Evolutionary conservation across 1,140 invertebrate genomes (phyloP).

Genomic region (Temnothorax curvispinosus): DNA sequence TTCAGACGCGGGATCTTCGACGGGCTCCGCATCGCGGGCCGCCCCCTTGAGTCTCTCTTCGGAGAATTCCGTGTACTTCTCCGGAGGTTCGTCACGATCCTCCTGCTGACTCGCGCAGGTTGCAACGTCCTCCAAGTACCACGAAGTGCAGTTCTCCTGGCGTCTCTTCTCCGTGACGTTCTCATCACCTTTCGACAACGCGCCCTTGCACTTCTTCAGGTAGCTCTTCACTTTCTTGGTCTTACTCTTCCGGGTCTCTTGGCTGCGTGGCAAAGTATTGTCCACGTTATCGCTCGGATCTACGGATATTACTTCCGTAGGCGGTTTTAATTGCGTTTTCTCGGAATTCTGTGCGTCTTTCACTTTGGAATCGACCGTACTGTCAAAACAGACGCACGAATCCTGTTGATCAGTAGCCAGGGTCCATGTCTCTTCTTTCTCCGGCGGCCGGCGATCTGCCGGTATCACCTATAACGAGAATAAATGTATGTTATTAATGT

Average conservation of each 20-base stretch:
- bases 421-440: conserved; percentile 83
- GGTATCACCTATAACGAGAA: conserved; percentile 81
- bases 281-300: conserved; percentile 62
- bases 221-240: conserved; percentile 85
- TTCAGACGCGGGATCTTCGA: conserved; percentile 1
- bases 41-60: conserved; percentile 45
- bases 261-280: conserved; percentile 71
- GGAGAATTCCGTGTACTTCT: conserved; percentile 56
- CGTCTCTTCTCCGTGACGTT: conserved; percentile 76
- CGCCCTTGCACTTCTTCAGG: conserved; percentile 84
- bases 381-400: conserved; percentile 33
- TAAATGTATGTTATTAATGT: neutral
- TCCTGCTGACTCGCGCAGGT: conserved; percentile 40
- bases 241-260: conserved; percentile 84
- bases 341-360: conserved; percentile 36
- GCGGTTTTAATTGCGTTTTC: conserved; percentile 49
- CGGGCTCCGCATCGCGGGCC: conserved; percentile 39
- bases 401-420: conserved; percentile 70
- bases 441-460: conserved; percentile 79
- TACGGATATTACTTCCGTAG: neutral
- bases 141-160: conserved; percentile 77
- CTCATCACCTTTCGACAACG: conserved; percentile 80
- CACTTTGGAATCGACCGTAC: conserved; percentile 45
- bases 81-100: conserved; percentile 1
- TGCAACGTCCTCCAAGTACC: conserved; percentile 81